These are phyloP conservation scores for Orchesella flavescens DNA, from an alignment of 2,888 invertebrate species.

Conservation along the genomic window DNA sequence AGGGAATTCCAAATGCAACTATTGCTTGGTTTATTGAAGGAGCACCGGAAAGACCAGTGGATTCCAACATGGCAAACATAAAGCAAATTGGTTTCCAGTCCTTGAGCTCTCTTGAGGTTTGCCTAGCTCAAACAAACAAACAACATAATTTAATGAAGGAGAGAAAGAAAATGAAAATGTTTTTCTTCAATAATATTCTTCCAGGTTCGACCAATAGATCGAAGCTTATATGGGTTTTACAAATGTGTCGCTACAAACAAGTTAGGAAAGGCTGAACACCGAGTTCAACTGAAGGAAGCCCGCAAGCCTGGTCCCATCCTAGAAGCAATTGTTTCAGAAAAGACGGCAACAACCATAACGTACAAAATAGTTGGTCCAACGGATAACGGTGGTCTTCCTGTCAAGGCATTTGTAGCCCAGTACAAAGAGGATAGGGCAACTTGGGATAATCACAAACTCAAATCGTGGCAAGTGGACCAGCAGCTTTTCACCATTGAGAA, in stretches of 20 bases:
- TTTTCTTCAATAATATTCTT: too few relatives aligned
- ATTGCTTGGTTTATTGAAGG: slow-evolving; percentile 84
- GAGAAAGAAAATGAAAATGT: neutral
- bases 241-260: slow-evolving; percentile 87
- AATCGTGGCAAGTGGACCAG: slow-evolving; percentile 84
- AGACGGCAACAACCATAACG: slow-evolving; percentile 84
- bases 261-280: slow-evolving; percentile 81
- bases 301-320: slow-evolving; percentile 81
- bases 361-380: slow-evolving; percentile 86
- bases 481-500: slow-evolving; percentile 84
- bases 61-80: slow-evolving; percentile 76
- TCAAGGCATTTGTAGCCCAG: slow-evolving; percentile 83
- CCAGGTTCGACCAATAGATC: slow-evolving; percentile 77
- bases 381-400: slow-evolving; percentile 84
- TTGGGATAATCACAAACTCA: slow-evolving; percentile 82
- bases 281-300: slow-evolving; percentile 84
- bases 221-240: slow-evolving; percentile 82
- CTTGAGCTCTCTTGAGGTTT: slow-evolving; percentile 79
- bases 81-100: slow-evolving; percentile 82
- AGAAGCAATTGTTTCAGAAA: slow-evolving; percentile 79
- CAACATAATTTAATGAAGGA: neutral
- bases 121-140: neutral
- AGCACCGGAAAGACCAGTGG: slow-evolving; percentile 72
- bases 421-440: slow-evolving; percentile 81
- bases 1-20: slow-evolving; percentile 91